These are phyloP conservation scores for Scolopax rusticola DNA, from an alignment of 2,797 vertebrate genomes.

Conservation along the genomic window DNA sequence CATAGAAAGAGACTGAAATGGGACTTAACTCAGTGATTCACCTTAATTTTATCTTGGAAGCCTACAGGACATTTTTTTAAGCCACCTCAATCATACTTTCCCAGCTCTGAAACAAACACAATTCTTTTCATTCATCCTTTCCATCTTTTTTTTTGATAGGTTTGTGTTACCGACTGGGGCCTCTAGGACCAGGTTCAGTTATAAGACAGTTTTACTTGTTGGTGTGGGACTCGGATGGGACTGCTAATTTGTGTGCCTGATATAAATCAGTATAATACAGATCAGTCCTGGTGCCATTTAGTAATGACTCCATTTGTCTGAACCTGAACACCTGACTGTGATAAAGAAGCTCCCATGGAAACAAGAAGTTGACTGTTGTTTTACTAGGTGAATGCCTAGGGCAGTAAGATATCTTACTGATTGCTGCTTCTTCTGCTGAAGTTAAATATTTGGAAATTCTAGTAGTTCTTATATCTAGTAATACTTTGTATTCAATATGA, in stretches of 20 bases:
- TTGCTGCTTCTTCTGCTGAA: background rate
- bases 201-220: background rate
- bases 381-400: background rate
- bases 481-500: background rate
- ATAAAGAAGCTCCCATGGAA: background rate
- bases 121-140: background rate
- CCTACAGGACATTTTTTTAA: background rate
- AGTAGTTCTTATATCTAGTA: background rate
- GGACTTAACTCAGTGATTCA: background rate
- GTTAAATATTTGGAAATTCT: background rate
- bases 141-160: background rate
- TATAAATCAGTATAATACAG: background rate
- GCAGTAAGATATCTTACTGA: background rate
- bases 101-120: background rate
- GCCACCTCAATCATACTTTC: background rate
- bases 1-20: background rate
- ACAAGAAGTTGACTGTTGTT: background rate
- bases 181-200: background rate
- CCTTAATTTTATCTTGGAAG: background rate
- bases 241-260: background rate
- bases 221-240: background rate
- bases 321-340: background rate
- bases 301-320: background rate
- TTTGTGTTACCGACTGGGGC: background rate
- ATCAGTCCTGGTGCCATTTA: fast-evolving